phyloP scores from a whole-genome alignment of 2,888 invertebrate species.

The Thymelicus acteon region DNA sequence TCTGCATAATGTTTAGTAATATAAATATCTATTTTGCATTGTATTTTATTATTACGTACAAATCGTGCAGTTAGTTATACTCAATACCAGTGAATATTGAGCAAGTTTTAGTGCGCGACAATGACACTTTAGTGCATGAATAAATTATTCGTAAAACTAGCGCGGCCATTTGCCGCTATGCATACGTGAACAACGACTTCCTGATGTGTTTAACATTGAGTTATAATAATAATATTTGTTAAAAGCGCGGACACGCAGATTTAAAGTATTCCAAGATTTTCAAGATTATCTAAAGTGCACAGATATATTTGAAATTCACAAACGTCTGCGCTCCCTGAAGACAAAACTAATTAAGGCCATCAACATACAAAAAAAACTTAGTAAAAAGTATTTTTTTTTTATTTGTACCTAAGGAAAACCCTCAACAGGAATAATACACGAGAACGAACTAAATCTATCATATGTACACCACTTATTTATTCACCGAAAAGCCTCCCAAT shows the following conservation, averaged over 20 bases:
- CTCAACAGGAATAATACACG: too few relatives aligned
- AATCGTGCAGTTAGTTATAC: conserved; percentile 9
- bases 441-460: too few relatives aligned
- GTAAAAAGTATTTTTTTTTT: too few relatives aligned
- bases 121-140: conserved; percentile 33
- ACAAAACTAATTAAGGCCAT: too few relatives aligned
- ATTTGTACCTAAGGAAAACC: too few relatives aligned
- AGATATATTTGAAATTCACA: too few relatives aligned
- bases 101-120: conserved; percentile 23
- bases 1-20: neutral
- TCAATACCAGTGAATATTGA: conserved; percentile 19
- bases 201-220: conserved; percentile 18
- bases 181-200: conserved; percentile 36
- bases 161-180: conserved; percentile 27
- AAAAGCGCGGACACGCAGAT: neutral
- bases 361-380: too few relatives aligned
- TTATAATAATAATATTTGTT: conserved; percentile 14
- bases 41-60: neutral
- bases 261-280: neutral
- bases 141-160: conserved; percentile 30
- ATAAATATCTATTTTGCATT: neutral
- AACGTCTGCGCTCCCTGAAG: too few relatives aligned
- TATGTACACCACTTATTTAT: too few relatives aligned
- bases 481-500: too few relatives aligned
- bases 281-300: too few relatives aligned